A percentile compares a stretch with the other conserved stretches of the same genome.
Evolutionary conservation across 2,888 invertebrate species (phyloP).

Genomic region (Cerastoderma edule): DNA sequence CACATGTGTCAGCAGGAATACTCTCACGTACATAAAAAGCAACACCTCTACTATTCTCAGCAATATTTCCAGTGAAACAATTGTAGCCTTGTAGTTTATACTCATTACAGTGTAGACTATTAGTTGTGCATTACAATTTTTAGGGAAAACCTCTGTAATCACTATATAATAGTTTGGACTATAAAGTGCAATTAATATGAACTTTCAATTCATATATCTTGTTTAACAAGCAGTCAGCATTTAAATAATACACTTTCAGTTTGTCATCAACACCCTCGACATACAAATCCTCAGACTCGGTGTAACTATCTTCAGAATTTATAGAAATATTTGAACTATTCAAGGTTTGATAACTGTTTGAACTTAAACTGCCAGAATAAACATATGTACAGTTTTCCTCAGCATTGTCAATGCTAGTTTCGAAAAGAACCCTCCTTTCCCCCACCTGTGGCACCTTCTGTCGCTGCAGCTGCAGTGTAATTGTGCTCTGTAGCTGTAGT

Average conservation of each 20-base stretch:
- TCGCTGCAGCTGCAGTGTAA: not conserved
- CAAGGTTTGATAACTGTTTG: not conserved
- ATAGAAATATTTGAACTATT: too few species aligned
- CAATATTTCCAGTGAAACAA: too few species aligned
- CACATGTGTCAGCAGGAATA: slow-evolving; percentile 22
- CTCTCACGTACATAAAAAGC: slow-evolving; percentile 16
- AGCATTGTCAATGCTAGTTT: too few species aligned
- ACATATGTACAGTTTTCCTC: too few species aligned
- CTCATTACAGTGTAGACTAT: too few species aligned
- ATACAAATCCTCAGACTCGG: not conserved
- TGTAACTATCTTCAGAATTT: not conserved
- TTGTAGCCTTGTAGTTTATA: too few species aligned
- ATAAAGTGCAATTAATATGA: not conserved
- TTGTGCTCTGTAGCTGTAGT: not conserved
- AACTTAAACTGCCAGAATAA: too few species aligned
- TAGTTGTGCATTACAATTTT: too few species aligned
- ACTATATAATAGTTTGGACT: slow-evolving; percentile 18
- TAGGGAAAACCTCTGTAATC: slow-evolving; percentile 19
- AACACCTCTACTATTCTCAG: slow-evolving; percentile 12
- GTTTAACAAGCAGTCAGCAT: slow-evolving; percentile 28
- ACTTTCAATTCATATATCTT: slow-evolving; percentile 21
- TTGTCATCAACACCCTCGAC: not conserved
- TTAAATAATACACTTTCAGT: slow-evolving; percentile 11
- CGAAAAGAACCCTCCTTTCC: too few species aligned
- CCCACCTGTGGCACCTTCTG: not conserved